These are phyloP conservation scores for Atrina japonica DNA, from an alignment of 2,888 invertebrate genomes.

Conservation along the genomic window DNA sequence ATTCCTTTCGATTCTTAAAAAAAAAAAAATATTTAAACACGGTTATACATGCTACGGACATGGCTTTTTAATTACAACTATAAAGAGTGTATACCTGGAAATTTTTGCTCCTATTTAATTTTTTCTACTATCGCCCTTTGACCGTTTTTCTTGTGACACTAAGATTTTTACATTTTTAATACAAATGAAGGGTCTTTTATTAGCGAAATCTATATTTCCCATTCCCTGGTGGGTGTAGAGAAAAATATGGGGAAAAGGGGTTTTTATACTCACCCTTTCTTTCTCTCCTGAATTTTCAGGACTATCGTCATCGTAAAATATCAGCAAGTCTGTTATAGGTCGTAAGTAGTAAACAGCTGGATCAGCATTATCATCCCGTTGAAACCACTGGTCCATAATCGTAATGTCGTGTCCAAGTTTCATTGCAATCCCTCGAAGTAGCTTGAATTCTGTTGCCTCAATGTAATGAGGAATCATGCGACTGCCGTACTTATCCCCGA, in stretches of 20 bases:
- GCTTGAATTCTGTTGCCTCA: constrained; percentile 69
- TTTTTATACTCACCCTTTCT: constrained; percentile 55
- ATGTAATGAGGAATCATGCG: constrained; percentile 73
- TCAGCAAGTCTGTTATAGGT: constrained; percentile 80
- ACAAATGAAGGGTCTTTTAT: too few relatives aligned
- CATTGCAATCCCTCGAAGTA: constrained; percentile 61
- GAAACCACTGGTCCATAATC: constrained; percentile 73
- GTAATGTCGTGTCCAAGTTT: constrained; percentile 59
- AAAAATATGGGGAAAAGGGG: background rate
- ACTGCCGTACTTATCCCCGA: constrained; percentile 79
- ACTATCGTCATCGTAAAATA: constrained; percentile 63
- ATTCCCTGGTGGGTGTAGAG: background rate
- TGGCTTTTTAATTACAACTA: too few relatives aligned
- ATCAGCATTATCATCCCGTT: constrained; percentile 72
- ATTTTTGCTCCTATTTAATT: too few relatives aligned
- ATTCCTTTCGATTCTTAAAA: constrained; percentile 60
- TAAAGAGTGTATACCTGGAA: too few relatives aligned
- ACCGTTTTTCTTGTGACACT: too few relatives aligned
- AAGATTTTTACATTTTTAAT: too few relatives aligned
- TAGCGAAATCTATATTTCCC: too few relatives aligned
- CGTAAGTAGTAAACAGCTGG: constrained; percentile 73
- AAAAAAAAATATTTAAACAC: background rate
- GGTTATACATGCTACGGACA: too few relatives aligned
- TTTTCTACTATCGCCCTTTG: too few relatives aligned
- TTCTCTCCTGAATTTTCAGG: constrained; percentile 54